phyloP scores from a whole-genome alignment of 2,113 vertebrate genomes.

The Lophochroa leadbeateri region DNA sequence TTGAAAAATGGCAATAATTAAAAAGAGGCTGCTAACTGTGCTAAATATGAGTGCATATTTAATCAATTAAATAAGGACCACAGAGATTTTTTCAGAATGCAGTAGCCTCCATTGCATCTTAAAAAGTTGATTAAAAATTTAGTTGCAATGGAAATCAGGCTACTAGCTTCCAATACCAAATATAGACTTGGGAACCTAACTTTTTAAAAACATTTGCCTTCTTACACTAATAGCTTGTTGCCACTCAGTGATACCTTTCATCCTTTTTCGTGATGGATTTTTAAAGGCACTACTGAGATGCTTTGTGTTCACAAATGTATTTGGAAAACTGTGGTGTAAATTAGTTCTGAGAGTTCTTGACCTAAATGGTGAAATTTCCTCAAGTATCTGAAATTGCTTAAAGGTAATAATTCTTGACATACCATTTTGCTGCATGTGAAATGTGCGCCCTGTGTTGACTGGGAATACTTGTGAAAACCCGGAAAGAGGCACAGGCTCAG shows the following conservation, averaged over 20 bases:
- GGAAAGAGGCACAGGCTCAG: neutral
- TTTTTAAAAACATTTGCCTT: neutral
- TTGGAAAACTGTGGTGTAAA: neutral
- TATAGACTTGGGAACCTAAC: neutral
- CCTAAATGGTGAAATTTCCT: neutral
- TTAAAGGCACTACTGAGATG: neutral
- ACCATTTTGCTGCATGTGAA: neutral
- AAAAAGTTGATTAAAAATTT: neutral
- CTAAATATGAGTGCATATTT: neutral
- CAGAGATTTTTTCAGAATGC: neutral
- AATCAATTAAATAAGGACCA: neutral
- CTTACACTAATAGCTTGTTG: neutral
- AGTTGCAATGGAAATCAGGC: neutral
- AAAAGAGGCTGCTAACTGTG: neutral
- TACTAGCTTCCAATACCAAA: neutral
- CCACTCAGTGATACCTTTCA: neutral
- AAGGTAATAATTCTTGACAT: neutral
- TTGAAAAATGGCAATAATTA: neutral
- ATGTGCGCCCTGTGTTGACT: neutral
- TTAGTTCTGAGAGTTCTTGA: neutral
- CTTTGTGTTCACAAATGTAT: neutral
- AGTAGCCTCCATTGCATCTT: neutral
- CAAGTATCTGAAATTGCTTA: neutral
- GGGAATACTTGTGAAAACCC: neutral
- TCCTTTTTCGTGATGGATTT: neutral